These are phyloP conservation scores for Bos javanicus DNA, from an alignment of 2,113 vertebrate species.

Conservation along the genomic window DNA sequence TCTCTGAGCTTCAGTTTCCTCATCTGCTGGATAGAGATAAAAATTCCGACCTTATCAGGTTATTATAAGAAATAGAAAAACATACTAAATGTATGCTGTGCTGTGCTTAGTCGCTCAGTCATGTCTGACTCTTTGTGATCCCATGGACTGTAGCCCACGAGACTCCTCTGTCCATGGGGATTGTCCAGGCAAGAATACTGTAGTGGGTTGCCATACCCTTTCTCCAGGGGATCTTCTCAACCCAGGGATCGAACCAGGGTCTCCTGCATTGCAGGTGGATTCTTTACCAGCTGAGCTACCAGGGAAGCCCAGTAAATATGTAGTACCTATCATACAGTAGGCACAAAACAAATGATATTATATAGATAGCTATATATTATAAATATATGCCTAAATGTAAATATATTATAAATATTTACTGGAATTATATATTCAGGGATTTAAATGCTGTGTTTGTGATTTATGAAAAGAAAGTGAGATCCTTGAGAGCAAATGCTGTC, in stretches of 20 bases:
- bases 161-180: neutral
- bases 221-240: neutral
- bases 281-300: neutral
- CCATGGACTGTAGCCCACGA: neutral
- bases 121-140: neutral
- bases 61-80: neutral
- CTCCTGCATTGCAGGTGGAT: neutral
- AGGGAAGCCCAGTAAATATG: neutral
- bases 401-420: neutral
- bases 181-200: neutral
- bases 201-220: neutral
- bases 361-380: neutral
- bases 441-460: neutral
- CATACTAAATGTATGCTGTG: neutral
- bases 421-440: neutral
- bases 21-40: neutral
- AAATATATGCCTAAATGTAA: neutral
- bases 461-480: neutral
- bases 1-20: neutral
- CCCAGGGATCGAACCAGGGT: neutral
- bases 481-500: neutral
- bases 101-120: neutral
- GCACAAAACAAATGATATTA: neutral
- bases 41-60: neutral
- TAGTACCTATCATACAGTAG: neutral